These are phyloP conservation scores for Halcyon malimbica DNA, from an alignment of 2,113 vertebrate genomes.

Conservation along the genomic window DNA sequence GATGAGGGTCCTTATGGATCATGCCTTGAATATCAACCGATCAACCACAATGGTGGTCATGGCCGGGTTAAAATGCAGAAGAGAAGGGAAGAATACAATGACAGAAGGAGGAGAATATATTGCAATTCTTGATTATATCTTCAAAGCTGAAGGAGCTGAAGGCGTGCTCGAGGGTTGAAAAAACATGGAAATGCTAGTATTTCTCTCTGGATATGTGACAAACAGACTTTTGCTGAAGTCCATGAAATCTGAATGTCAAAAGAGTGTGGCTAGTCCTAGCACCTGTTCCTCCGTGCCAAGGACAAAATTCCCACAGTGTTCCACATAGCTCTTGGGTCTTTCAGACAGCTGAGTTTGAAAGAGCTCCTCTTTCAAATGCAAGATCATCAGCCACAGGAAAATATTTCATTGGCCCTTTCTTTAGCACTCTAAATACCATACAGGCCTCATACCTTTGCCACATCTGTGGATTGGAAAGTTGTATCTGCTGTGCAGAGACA, in stretches of 20 bases:
- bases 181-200: background rate
- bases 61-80: background rate
- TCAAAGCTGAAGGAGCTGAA: background rate
- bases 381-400: background rate
- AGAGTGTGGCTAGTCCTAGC: rapidly evolving
- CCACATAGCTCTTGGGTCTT: background rate
- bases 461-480: background rate
- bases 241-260: background rate
- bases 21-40: background rate
- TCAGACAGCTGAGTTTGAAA: background rate
- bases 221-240: background rate
- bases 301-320: background rate
- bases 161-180: background rate
- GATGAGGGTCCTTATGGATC: background rate
- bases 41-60: background rate
- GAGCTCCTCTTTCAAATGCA: background rate
- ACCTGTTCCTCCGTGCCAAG: background rate
- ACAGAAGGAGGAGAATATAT: background rate
- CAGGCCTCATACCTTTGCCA: background rate
- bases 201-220: background rate
- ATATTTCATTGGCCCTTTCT: background rate
- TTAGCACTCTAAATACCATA: background rate
- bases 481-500: background rate
- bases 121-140: background rate
- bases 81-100: background rate